phyloP scores from a whole-genome alignment of 2,888 invertebrate species.

The Melieria omissa region DNA sequence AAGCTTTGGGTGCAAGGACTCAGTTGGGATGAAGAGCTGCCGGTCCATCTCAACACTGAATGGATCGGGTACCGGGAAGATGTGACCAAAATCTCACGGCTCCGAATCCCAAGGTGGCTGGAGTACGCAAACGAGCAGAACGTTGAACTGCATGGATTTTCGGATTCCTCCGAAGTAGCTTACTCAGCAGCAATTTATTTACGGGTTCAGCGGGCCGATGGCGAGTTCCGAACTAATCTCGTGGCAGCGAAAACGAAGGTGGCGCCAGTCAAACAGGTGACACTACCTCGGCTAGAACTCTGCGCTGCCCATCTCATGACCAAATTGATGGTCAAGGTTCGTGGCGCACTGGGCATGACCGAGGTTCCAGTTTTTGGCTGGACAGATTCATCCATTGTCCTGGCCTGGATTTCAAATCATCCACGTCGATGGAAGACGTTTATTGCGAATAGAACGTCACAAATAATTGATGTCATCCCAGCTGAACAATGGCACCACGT shows the following conservation, averaged over 20 bases:
- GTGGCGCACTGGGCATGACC: slow-evolving; percentile 4
- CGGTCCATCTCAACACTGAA: neutral
- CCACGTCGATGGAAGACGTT: slow-evolving; percentile 38
- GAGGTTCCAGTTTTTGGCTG: slow-evolving; percentile 23
- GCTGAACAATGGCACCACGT: no score
- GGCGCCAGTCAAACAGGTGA: slow-evolving; percentile 28
- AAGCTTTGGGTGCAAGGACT: slow-evolving; percentile 23
- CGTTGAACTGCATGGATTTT: slow-evolving; percentile 12
- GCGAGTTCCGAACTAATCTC: slow-evolving; percentile 15
- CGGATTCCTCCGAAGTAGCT: slow-evolving; percentile 30
- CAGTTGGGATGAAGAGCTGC: slow-evolving; percentile 27
- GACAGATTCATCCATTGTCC: slow-evolving; percentile 34
- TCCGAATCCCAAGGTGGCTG: slow-evolving; percentile 16
- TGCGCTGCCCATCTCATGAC: slow-evolving; percentile 35
- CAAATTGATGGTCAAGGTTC: slow-evolving; percentile 28
- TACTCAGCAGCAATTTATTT: slow-evolving; percentile 36
- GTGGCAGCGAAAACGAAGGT: slow-evolving; percentile 29
- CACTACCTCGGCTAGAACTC: slow-evolving; percentile 32
- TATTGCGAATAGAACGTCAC: slow-evolving; percentile 35
- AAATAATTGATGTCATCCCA: slow-evolving; percentile 28
- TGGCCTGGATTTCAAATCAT: slow-evolving; percentile 36
- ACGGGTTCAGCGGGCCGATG: slow-evolving; percentile 14
- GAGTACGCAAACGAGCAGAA: neutral
- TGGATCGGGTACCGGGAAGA: slow-evolving; percentile 17
- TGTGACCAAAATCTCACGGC: neutral